Evolutionary conservation across 1,140 invertebrate species (phyloP).

Genomic region (Anoplolepis gracilipes): DNA sequence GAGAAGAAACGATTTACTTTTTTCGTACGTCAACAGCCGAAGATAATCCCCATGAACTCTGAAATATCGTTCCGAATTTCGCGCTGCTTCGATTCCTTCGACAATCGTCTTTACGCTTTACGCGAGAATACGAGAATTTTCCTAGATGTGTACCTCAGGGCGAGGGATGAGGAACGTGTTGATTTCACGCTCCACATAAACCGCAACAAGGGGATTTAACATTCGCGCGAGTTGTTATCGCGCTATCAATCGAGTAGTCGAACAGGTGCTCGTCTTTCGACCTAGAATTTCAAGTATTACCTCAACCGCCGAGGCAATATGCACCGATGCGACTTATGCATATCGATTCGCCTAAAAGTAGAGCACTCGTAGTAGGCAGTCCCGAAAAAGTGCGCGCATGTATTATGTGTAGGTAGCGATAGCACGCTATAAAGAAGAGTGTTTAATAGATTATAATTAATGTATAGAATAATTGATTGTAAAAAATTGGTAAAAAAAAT

Average conservation of each 20-base stretch:
- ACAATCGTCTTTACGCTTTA: background rate
- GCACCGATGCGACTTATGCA: slow-evolving; percentile 38
- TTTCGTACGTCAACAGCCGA: background rate
- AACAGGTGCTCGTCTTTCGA: slow-evolving; percentile 57
- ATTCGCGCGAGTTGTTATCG: slow-evolving; percentile 9
- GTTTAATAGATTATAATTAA: background rate
- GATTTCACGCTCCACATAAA: slow-evolving; percentile 45
- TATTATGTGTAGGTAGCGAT: background rate
- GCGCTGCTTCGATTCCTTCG: background rate
- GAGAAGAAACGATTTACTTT: background rate
- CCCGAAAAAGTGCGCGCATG: background rate
- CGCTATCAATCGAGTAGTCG: slow-evolving; percentile 44
- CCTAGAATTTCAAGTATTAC: slow-evolving; percentile 63
- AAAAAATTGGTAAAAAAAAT: background rate
- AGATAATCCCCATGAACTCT: background rate
- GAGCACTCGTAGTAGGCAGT: slow-evolving; percentile 41
- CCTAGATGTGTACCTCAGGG: background rate
- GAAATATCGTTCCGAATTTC: background rate
- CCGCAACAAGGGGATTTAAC: slow-evolving; percentile 15
- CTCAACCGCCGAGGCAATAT: slow-evolving; percentile 38
- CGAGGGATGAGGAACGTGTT: background rate
- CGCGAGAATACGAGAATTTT: background rate
- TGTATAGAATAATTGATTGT: background rate
- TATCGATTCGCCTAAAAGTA: slow-evolving; percentile 64
- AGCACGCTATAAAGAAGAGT: background rate